Evolutionary conservation across 2,888 invertebrate species (phyloP).

Genomic region (Ophion slaviceki): DNA sequence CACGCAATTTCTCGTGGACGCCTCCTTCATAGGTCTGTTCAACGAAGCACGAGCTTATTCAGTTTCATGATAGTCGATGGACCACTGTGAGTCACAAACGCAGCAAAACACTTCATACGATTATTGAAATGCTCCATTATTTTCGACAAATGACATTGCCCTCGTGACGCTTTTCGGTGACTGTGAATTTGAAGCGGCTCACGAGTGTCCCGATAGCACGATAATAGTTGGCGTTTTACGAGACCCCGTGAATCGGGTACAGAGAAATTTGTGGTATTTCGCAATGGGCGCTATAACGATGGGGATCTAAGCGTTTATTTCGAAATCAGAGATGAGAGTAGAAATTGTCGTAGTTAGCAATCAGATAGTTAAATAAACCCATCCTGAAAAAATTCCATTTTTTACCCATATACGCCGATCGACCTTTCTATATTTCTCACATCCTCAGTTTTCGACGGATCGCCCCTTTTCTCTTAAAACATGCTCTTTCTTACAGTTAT

Average conservation of each 20-base stretch:
- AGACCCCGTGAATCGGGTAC: no score
- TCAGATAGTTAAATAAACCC: constrained; percentile 39
- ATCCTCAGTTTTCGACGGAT: constrained; percentile 1
- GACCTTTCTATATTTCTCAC: no score
- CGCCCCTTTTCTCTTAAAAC: neutral
- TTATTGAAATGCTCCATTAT: neutral
- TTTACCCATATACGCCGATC: no score
- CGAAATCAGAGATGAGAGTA: no score
- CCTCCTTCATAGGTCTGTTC: constrained; percentile 26
- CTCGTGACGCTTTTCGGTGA: neutral
- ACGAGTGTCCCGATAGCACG: neutral
- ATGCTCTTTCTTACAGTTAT: constrained; percentile 14
- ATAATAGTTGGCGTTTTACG: neutral
- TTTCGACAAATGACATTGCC: neutral
- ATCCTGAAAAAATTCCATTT: constrained; percentile 50
- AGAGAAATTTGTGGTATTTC: no score
- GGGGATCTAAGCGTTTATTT: no score
- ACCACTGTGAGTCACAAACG: neutral
- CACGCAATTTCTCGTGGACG: constrained; percentile 45
- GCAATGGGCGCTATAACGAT: no score
- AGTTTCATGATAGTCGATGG: constrained; percentile 22
- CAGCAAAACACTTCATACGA: neutral
- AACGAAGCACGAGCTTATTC: constrained; percentile 43
- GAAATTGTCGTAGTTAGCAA: constrained; percentile 19
- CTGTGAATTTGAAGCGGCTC: neutral